Conservation (phyloP, 2,888 invertebrate species). For the Drosophila phalerata region DNA sequence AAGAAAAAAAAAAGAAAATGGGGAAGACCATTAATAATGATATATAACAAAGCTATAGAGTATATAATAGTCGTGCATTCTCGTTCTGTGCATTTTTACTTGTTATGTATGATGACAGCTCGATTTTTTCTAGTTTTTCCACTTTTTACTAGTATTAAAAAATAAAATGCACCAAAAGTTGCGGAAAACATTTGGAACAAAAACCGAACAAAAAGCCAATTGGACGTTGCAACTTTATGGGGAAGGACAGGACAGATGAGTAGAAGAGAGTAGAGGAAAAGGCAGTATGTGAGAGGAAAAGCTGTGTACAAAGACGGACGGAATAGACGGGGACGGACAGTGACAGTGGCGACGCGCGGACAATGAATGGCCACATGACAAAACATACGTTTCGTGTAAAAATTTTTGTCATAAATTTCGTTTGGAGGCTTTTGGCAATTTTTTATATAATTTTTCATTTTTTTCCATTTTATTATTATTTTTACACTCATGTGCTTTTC, state of each 20-base stretch:
- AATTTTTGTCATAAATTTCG: conserved; percentile 74
- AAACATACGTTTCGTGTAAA: conserved; percentile 76
- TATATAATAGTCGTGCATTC: neutral
- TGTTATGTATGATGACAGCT: conserved; percentile 68
- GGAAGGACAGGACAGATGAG: neutral
- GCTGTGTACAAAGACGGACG: conserved; percentile 4
- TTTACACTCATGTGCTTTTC: neutral
- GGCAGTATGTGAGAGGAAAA: neutral
- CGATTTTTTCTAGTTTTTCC: conserved; percentile 62
- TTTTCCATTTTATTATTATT: conserved; percentile 10
- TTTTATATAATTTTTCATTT: conserved; percentile 35
- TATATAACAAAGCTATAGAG: neutral
- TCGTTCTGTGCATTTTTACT: conserved; percentile 8
- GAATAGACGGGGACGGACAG: conserved; percentile 9
- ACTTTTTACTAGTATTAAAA: conserved; percentile 46
- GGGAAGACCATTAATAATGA: neutral
- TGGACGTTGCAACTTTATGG: conserved; percentile 23
- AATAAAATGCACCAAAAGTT: conserved; percentile 56
- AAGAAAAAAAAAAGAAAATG: too few species aligned
- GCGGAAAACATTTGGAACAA: conserved; percentile 58
- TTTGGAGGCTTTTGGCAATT: conserved; percentile 56
- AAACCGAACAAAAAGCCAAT: conserved; percentile 66
- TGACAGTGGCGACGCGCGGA: conserved; percentile 51
- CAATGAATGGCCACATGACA: conserved; percentile 78
- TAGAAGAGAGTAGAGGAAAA: neutral